Conservation (phyloP, 2,888 invertebrate genomes). For the Dryomyza anilis region DNA sequence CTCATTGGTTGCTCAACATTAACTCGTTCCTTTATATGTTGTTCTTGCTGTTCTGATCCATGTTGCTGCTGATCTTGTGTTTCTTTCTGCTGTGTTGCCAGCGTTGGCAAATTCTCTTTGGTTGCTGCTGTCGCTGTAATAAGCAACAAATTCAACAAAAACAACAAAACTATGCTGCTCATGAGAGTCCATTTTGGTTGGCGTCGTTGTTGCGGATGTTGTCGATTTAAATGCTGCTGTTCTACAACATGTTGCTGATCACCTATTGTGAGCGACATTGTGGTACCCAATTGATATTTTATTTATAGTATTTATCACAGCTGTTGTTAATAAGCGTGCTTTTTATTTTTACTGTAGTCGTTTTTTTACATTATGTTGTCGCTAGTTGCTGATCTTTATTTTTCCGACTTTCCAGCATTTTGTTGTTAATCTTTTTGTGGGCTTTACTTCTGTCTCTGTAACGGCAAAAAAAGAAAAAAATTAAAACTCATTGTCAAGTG, state of each 20-base stretch:
- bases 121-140: constrained; percentile 37
- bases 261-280: constrained; percentile 13
- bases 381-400: neutral
- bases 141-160: constrained; percentile 40
- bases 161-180: constrained; percentile 34
- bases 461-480: too few relatives aligned
- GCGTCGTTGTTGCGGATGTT: constrained; percentile 34
- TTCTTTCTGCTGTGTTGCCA: constrained; percentile 18
- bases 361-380: neutral
- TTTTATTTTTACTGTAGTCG: neutral
- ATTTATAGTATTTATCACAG: neutral
- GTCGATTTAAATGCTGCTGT: constrained; percentile 15
- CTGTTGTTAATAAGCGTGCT: constrained; percentile 3
- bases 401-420: too few relatives aligned
- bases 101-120: constrained; percentile 39
- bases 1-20: neutral
- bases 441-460: too few relatives aligned
- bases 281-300: constrained; percentile 13
- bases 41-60: neutral
- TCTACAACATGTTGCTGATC: constrained; percentile 36
- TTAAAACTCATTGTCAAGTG: too few relatives aligned
- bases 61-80: constrained; percentile 17
- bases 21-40: neutral
- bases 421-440: too few relatives aligned
- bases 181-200: constrained; percentile 36